Conservation (phyloP, 2,888 invertebrate genomes). For the Abrostola tripartita region DNA sequence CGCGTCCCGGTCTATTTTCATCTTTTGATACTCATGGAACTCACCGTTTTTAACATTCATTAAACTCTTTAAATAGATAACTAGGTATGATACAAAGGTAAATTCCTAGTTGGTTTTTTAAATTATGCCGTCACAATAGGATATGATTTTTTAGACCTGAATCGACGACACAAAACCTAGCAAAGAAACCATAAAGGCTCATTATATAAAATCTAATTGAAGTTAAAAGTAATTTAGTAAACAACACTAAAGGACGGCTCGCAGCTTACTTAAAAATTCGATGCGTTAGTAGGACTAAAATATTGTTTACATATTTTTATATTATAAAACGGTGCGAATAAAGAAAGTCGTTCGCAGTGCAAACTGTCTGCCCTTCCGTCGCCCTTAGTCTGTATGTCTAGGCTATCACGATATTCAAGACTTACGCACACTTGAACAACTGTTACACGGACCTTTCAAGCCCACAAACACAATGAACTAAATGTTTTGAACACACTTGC, state of each 20-base stretch:
- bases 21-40: not conserved
- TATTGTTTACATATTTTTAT: slow-evolving; percentile 43
- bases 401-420: slow-evolving; percentile 46
- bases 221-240: too few relatives aligned
- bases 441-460: slow-evolving; percentile 23
- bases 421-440: slow-evolving; percentile 38
- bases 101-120: too few relatives aligned
- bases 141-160: too few relatives aligned
- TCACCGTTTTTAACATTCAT: too few relatives aligned
- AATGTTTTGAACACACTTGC: slow-evolving; percentile 31
- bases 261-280: too few relatives aligned
- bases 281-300: not conserved
- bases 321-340: slow-evolving; percentile 31
- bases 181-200: too few relatives aligned
- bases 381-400: slow-evolving; percentile 66
- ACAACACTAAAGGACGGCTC: too few relatives aligned
- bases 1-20: not conserved
- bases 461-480: slow-evolving; percentile 41
- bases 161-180: too few relatives aligned
- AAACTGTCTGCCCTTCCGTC: slow-evolving; percentile 74
- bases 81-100: too few relatives aligned
- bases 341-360: slow-evolving; percentile 53
- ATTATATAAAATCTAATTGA: too few relatives aligned
- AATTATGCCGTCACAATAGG: too few relatives aligned
- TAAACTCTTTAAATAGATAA: too few relatives aligned